Conservation (phyloP, 2,113 vertebrate genomes). For the Chaetops frenatus region DNA sequence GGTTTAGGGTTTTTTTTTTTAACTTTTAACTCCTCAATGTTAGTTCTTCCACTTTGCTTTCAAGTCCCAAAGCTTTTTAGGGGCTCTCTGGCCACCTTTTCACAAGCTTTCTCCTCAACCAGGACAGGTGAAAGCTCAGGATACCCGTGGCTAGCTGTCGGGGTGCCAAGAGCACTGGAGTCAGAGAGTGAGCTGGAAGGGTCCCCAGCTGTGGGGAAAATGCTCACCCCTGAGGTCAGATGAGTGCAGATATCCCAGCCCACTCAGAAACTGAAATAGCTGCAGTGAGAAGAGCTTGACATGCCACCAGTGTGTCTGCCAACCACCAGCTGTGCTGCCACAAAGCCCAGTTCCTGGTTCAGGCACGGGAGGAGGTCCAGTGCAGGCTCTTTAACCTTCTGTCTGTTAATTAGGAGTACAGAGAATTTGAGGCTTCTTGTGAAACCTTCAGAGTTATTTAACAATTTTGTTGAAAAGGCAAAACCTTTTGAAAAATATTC, state of each 20-base stretch:
- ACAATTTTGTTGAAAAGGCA: background rate
- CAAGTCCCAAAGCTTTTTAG: background rate
- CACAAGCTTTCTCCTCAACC: background rate
- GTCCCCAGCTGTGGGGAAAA: background rate
- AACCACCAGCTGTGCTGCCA: background rate
- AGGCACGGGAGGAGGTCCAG: background rate
- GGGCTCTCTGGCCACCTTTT: background rate
- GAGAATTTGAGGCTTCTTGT: background rate
- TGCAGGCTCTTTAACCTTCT: background rate
- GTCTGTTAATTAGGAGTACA: background rate
- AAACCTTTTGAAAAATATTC: background rate
- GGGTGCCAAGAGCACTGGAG: background rate
- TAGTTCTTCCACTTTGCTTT: background rate
- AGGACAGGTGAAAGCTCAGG: background rate
- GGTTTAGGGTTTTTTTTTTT: background rate
- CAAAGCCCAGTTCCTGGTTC: background rate
- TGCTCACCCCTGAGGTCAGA: no score
- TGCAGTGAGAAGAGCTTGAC: background rate
- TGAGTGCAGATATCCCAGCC: background rate
- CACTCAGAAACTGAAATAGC: background rate
- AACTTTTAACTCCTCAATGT: background rate
- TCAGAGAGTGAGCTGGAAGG: background rate
- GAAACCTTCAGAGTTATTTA: background rate
- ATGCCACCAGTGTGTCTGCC: background rate
- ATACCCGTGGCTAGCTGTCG: rapidly evolving